Percentiles rank a stretch among this genome's conserved stretches.
These are phyloP conservation scores for Cnemophilus loriae DNA, from an alignment of 2,113 vertebrate species.

Conservation along the genomic window DNA sequence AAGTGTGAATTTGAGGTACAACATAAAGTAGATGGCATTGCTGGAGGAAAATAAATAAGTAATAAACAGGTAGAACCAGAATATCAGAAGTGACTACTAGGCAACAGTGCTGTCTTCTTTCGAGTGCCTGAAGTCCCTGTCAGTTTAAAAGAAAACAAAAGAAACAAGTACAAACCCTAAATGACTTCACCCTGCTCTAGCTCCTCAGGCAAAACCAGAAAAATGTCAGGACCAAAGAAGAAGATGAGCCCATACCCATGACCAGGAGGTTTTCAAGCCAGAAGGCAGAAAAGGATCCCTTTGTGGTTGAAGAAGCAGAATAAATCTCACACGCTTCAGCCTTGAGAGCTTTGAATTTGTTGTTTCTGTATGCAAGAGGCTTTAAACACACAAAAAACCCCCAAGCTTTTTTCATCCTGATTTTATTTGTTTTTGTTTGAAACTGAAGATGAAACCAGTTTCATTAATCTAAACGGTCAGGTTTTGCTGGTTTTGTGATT, in stretches of 20 bases:
- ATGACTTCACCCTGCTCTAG: not conserved
- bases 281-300: conserved; percentile 5
- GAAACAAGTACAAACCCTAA: not conserved
- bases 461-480: not conserved
- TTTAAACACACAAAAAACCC: not conserved
- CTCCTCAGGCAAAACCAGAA: not conserved
- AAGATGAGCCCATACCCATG: not conserved
- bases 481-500: not conserved
- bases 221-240: not conserved
- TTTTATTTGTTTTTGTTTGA: not conserved
- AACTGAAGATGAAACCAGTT: not conserved
- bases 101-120: not conserved
- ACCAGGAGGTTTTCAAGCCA: not conserved
- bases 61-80: not conserved
- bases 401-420: not conserved
- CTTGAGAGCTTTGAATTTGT: not conserved
- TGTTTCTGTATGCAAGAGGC: not conserved
- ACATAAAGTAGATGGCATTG: not conserved
- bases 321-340: not conserved
- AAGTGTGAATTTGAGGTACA: not conserved
- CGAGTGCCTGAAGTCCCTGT: not conserved
- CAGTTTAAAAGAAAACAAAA: conserved; percentile 19
- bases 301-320: not conserved
- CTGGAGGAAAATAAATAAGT: not conserved
- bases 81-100: not conserved